Evolutionary conservation across 2,888 invertebrate genomes (phyloP).

Genomic region (Aelia acuminata): DNA sequence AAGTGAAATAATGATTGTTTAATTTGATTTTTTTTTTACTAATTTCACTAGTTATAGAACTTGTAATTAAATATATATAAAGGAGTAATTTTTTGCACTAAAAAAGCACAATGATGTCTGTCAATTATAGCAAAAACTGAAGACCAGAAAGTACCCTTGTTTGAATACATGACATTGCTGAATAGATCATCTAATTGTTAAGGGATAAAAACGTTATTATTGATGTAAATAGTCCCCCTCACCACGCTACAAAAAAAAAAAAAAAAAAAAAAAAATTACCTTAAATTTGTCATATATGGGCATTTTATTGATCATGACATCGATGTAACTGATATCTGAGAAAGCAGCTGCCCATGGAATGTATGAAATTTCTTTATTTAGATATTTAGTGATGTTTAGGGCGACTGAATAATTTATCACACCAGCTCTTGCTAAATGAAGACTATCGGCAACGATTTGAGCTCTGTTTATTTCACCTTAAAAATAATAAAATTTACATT

Average conservation of each 20-base stretch:
- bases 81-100: no score
- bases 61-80: no score
- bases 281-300: slow-evolving; percentile 78
- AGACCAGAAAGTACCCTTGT: no score
- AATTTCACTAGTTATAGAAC: no score
- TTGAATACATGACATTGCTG: background rate
- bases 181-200: background rate
- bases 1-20: no score
- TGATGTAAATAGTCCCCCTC: no score
- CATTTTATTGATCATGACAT: slow-evolving; percentile 84
- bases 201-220: no score
- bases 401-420: slow-evolving; percentile 80
- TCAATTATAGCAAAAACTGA: no score
- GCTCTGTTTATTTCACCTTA: slow-evolving; percentile 66
- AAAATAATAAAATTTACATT: no score
- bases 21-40: no score
- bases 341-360: slow-evolving; percentile 91
- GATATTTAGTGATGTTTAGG: slow-evolving; percentile 84
- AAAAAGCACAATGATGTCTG: no score
- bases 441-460: slow-evolving; percentile 89
- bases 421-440: slow-evolving; percentile 84
- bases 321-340: slow-evolving; percentile 81
- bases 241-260: no score
- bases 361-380: slow-evolving; percentile 84
- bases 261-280: slow-evolving; percentile 69